Evolutionary conservation across 2,797 vertebrate species (phyloP).

Genomic region (Botia almorhae): DNA sequence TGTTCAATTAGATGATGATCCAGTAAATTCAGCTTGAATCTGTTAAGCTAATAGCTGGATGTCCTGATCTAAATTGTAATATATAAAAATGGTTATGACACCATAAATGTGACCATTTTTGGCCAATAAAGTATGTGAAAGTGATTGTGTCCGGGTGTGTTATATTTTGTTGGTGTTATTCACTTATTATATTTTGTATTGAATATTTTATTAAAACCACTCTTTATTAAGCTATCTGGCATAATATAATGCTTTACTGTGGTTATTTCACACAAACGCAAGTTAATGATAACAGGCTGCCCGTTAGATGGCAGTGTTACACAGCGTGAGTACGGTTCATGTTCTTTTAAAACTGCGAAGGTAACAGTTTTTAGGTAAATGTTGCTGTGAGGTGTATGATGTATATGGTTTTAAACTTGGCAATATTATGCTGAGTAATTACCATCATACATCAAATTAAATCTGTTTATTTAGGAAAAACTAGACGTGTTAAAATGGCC

Average conservation of each 20-base stretch:
- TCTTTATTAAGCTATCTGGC: neutral
- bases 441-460: neutral
- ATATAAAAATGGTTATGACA: conserved; percentile 12
- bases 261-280: too few species aligned
- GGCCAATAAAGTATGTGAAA: conserved; percentile 70
- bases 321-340: neutral
- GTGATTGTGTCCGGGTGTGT: neutral
- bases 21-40: conserved; percentile 32
- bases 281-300: neutral
- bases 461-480: neutral
- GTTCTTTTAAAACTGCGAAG: neutral
- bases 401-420: neutral
- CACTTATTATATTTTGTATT: neutral
- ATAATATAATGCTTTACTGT: neutral
- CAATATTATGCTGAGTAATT: neutral
- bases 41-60: conserved; percentile 22
- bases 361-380: neutral
- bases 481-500: neutral
- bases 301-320: conserved; percentile 10
- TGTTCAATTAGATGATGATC: neutral
- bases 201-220: neutral
- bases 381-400: neutral
- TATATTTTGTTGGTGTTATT: neutral
- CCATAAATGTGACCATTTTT: conserved; percentile 63
- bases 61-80: conserved; percentile 42